phyloP scores from a whole-genome alignment of 2,113 vertebrate species.

The Odocoileus virginianus region DNA sequence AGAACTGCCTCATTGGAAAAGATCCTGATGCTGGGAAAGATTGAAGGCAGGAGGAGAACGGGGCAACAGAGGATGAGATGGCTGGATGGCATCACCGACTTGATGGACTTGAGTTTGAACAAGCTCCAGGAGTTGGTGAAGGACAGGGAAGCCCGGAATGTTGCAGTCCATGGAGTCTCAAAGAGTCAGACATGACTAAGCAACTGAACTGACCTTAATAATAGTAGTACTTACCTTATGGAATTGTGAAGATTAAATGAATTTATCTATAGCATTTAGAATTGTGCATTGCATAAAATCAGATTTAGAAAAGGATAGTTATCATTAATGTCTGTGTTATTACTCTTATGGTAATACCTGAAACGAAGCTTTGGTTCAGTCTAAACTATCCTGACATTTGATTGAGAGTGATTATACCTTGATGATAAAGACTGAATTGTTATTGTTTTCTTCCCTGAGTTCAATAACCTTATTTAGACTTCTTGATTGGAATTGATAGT shows the following conservation, averaged over 20 bases:
- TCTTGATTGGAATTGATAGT: neutral
- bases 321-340: neutral
- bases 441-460: neutral
- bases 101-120: neutral
- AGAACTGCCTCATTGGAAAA: neutral
- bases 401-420: neutral
- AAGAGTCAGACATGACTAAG: neutral
- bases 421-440: neutral
- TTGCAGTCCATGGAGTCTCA: neutral
- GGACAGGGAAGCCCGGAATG: neutral
- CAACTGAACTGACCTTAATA: neutral
- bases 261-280: neutral
- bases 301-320: neutral
- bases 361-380: neutral
- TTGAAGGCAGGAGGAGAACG: neutral
- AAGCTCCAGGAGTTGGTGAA: neutral
- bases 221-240: neutral
- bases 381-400: neutral
- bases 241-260: neutral
- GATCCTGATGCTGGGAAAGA: neutral
- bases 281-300: neutral
- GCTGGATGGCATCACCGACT: neutral
- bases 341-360: neutral
- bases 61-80: neutral
- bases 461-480: neutral